These are phyloP conservation scores for Ectemnius continuus DNA, from an alignment of 2,888 invertebrate genomes.

Conservation along the genomic window DNA sequence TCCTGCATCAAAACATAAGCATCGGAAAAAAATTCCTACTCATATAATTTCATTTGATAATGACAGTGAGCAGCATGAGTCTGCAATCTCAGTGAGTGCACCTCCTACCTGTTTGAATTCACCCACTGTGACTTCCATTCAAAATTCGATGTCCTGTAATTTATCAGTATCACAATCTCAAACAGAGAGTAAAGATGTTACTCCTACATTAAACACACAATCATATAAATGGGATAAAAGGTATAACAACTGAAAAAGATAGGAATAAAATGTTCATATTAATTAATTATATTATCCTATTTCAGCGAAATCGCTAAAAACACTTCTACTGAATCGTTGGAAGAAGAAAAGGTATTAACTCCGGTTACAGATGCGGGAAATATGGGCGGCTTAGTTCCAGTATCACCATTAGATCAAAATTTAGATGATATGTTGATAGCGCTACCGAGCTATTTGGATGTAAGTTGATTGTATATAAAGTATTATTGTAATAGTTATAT, in stretches of 20 bases:
- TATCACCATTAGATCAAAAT: conserved; percentile 74
- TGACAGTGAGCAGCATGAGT: conserved; percentile 77
- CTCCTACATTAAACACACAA: conserved; percentile 5
- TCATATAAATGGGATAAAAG: conserved; percentile 62
- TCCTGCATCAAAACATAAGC: conserved; percentile 70
- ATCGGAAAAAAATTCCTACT: conserved; percentile 82
- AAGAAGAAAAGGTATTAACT: conserved; percentile 73
- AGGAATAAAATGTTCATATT: background rate
- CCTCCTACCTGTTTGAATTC: conserved; percentile 83
- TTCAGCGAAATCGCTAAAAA: background rate
- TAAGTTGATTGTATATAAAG: conserved; percentile 54
- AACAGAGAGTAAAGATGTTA: conserved; percentile 48
- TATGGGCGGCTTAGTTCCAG: conserved; percentile 73
- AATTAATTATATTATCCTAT: background rate
- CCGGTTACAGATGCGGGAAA: conserved; percentile 72
- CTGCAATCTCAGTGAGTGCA: conserved; percentile 80
- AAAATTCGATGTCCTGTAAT: conserved; percentile 74
- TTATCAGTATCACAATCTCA: conserved; percentile 52
- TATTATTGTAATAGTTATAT: too few relatives aligned
- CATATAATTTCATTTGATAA: conserved; percentile 86
- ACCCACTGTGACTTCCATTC: conserved; percentile 77
- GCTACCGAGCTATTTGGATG: conserved; percentile 76
- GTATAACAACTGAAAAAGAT: conserved; percentile 40
- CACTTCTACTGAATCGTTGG: conserved; percentile 45
- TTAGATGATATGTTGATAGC: conserved; percentile 73